These are phyloP conservation scores for Parapristionchus giblindavisi DNA, from an alignment of 2,888 invertebrate genomes.

Conservation along the genomic window DNA sequence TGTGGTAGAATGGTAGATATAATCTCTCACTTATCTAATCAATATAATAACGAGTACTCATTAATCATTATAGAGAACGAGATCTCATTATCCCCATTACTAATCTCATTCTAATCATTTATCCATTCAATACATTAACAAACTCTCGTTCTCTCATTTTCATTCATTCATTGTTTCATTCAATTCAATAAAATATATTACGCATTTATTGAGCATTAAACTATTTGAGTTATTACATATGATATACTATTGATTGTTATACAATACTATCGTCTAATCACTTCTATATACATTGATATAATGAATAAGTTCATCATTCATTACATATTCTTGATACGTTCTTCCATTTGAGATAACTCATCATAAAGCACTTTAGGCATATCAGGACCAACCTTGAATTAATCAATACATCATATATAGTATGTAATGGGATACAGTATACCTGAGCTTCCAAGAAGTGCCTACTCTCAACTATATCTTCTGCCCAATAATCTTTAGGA, in stretches of 20 bases:
- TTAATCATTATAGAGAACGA: too few species aligned
- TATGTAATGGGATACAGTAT: neutral
- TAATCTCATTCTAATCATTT: too few species aligned
- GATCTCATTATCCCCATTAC: too few species aligned
- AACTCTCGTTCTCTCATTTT: too few species aligned
- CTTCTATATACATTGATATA: too few species aligned
- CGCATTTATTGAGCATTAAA: neutral
- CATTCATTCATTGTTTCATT: slow-evolving; percentile 21
- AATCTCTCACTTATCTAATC: too few species aligned
- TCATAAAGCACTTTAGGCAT: slow-evolving; percentile 32
- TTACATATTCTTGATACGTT: slow-evolving; percentile 26
- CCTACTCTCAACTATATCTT: slow-evolving; percentile 69
- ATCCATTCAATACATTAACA: too few species aligned
- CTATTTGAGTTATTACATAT: too few species aligned
- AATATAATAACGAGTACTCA: too few species aligned
- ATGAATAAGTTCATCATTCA: too few species aligned
- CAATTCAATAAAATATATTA: slow-evolving; percentile 1
- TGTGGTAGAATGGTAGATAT: too few species aligned
- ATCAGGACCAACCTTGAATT: slow-evolving; percentile 39
- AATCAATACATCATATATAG: neutral
- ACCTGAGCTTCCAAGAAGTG: slow-evolving; percentile 47
- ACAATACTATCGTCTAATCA: neutral
- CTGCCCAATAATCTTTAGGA: slow-evolving; percentile 71
- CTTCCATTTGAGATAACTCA: slow-evolving; percentile 33
- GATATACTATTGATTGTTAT: neutral